phyloP scores from a whole-genome alignment of 2,797 vertebrate species.

The Tragelaphus oryx region DNA sequence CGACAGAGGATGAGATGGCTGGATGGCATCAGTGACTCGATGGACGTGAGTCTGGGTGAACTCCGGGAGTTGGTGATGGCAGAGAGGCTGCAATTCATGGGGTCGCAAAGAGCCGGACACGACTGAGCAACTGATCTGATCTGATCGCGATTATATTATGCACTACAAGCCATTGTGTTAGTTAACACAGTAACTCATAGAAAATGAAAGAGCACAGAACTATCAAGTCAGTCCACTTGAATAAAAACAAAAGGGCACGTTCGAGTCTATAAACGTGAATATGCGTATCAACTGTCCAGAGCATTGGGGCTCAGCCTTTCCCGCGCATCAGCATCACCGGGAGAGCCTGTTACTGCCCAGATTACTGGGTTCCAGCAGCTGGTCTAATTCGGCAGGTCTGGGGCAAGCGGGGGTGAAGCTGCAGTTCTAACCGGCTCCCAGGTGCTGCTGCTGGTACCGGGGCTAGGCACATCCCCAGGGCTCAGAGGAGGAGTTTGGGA shows the following conservation, averaged over 20 bases:
- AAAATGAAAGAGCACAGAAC: neutral
- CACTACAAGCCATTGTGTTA: neutral
- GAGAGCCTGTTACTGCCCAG: neutral
- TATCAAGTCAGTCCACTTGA: neutral
- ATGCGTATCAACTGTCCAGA: accelerated
- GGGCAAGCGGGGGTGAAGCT: accelerated
- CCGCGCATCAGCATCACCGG: neutral
- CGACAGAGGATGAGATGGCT: too few species aligned
- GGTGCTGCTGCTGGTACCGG: neutral
- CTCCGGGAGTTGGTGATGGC: too few species aligned
- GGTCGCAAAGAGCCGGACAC: too few species aligned
- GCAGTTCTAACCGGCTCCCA: neutral
- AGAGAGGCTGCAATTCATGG: too few species aligned
- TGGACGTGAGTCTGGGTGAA: too few species aligned
- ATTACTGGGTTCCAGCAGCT: neutral
- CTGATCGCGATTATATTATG: neutral
- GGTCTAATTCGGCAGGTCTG: neutral
- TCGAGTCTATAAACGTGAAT: neutral
- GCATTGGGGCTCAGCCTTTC: neutral
- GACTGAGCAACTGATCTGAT: too few species aligned
- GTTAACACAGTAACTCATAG: neutral
- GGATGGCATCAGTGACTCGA: too few species aligned
- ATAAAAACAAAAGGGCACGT: neutral
- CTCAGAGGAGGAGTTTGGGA: neutral
- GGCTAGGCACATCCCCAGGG: neutral